Base-by-base conservation (phyloP, 1,140 invertebrate species). In the Archivesica marissinica region DNA sequence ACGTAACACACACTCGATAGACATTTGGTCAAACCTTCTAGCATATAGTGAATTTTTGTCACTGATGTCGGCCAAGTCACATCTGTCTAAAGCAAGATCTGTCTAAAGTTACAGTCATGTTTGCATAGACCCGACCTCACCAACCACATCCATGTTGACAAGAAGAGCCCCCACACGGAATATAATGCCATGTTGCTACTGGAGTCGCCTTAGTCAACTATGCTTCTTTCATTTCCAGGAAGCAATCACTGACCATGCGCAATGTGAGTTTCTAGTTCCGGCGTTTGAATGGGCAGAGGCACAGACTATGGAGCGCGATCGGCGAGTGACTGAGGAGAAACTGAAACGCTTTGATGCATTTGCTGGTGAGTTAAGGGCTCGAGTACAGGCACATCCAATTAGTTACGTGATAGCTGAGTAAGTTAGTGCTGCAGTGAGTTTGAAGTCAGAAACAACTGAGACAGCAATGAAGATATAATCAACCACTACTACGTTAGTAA, bases 281-380 rank as follows among this genome's bases (percentile, higher is more conserved):
- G 80, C 66, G 0, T 50, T 59, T 4, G 80, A 83, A 28, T 83
- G 80, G 80, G 80, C 70, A 3, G 80, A 83, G 38, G 80, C 80
- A 17, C 80, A 83, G 38, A 64, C 68, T 2, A 75, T 83, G 68
- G 80, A 83, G 38, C 50, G 52, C 3, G 68, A 83, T 23, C 68
- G 80, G 7, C 13, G 28, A 6, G 50, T 30, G 28, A 75, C 47
- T 25, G 80, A 83, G 52, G 15, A 50, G 15, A 33, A 38, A 13
- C 52, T 83, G 23, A 74, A 64, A 44, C 54, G 35, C 28, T 56
- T 83, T 25, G 80, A 83, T 28, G 50, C 64, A 11, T 83, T 74
- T 39, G 80, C 80, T 44, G 80, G 80, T 83, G 64, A 20, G 25
- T 70, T 59, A 59, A 6, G n/a, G n/a, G n/a, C n/a, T n/a, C n/a